These are phyloP conservation scores for Apistogramma diplotaenia DNA, from an alignment of 2,113 vertebrate species.

Conservation along the genomic window DNA sequence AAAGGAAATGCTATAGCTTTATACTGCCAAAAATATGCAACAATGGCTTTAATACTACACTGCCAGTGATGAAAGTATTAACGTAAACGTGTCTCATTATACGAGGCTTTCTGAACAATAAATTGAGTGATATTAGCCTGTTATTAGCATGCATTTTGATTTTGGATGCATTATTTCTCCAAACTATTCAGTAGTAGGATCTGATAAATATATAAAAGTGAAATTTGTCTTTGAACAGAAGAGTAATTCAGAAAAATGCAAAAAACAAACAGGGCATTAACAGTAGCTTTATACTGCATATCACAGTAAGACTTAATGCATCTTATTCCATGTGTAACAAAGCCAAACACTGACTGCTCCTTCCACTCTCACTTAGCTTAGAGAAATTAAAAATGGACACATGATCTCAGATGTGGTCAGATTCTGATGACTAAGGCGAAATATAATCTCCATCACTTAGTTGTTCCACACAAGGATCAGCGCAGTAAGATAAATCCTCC, in stretches of 20 bases:
- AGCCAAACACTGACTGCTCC: not conserved
- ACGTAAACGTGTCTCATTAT: not conserved
- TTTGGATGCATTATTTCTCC: not conserved
- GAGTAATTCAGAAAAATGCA: too few relatives aligned
- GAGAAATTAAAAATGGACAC: not conserved
- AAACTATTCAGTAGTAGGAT: not conserved
- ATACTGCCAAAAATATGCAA: too few relatives aligned
- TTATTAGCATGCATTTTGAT: not conserved
- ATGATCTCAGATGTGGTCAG: not conserved
- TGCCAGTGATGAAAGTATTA: too few relatives aligned
- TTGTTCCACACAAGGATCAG: not conserved
- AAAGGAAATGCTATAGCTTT: not conserved
- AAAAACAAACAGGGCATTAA: not conserved
- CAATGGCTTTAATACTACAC: too few relatives aligned
- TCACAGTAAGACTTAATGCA: not conserved
- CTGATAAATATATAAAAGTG: not conserved
- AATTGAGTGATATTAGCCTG: not conserved
- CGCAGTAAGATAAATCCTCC: not conserved
- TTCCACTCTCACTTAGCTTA: not conserved
- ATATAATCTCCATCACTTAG: not conserved
- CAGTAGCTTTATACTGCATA: not conserved
- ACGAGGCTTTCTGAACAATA: not conserved
- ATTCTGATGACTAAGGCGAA: not conserved
- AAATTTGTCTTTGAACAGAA: too few relatives aligned
- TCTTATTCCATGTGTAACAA: not conserved